Evolutionary conservation across 2,797 vertebrate species (phyloP).

Genomic region (Dallia pectoralis): DNA sequence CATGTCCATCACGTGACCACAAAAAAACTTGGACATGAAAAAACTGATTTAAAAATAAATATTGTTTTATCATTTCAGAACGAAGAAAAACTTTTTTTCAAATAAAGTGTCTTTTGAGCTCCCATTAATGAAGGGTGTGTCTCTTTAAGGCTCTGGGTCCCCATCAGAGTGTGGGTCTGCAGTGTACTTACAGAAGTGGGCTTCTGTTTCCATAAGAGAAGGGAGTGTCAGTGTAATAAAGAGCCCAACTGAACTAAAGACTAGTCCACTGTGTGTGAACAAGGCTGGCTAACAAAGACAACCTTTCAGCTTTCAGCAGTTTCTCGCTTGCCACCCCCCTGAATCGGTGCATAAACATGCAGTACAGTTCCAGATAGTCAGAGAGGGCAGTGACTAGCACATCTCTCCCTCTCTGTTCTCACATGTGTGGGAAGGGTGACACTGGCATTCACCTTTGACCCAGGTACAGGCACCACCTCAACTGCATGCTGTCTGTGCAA

Average conservation of each 20-base stretch:
- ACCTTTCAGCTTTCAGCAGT: conserved; percentile 25
- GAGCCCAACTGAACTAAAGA: conserved; percentile 25
- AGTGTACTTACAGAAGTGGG: conserved; percentile 9
- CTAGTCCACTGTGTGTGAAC: conserved; percentile 22
- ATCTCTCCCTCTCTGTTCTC: not conserved
- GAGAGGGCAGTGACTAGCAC: not conserved
- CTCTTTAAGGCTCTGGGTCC: conserved; percentile 11
- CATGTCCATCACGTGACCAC: conserved; percentile 5
- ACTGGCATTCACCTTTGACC: conserved; percentile 19
- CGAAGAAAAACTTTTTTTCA: not conserved
- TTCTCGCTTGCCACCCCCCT: not conserved
- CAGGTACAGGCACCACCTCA: conserved; percentile 5
- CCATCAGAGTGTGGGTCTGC: conserved; percentile 1
- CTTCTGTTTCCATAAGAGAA: conserved; percentile 9
- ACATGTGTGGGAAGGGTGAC: conserved; percentile 9
- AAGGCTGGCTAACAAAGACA: conserved; percentile 27
- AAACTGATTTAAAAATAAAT: not conserved
- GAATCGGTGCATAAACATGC: conserved; percentile 7
- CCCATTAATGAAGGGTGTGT: not conserved
- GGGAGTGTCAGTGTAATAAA: conserved; percentile 21
- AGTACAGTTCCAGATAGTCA: conserved; percentile 3
- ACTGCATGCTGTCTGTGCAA: too few species aligned
- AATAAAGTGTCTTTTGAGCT: not conserved
- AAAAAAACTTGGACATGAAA: not conserved
- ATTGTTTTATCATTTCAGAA: not conserved